Base-by-base conservation (phyloP, 2,113 vertebrate species). In the Rattus rattus region DNA sequence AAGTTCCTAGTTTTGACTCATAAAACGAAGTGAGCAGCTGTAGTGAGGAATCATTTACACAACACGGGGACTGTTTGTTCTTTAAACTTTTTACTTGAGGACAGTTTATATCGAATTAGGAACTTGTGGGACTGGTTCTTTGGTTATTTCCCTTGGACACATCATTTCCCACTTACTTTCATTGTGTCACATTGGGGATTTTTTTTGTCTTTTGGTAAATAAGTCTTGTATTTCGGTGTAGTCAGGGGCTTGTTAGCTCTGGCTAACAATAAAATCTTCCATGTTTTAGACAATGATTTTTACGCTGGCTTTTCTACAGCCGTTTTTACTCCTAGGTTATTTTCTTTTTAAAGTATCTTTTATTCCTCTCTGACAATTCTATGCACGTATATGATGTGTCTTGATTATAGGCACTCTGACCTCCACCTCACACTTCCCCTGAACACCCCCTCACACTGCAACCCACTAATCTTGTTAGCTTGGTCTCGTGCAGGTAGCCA, bases 41-140 rank as follows among this genome's bases (percentile, higher is more conserved):
- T 86, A 17, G 86, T 70, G 86, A 76, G 43, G 56, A 76, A 59
- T n/a, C 67, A 47, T 77, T 86, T 81, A 16, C 39, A 26, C 70
- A 79, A 36, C n/a, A 61, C 4, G 9, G n/a, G 56, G 10, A 84
- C 47, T 65, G 9, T 91, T 96, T 52, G 85, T 87, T 92, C 80
- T 90, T 94, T 83, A 28, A 92, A 97, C n/a, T 39, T 88, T 90
- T 92, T 91, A 47, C 85, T 56, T 94, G 49, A 88, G 22, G 80
- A 90, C 43, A 56, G 54, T 76, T 75, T 52, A 24, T 49, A 73
- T 69, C 67, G 79, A 90, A 77, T 83, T 30, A n/a, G n/a, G 70
- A 83, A 11, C 5, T 47, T 77, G 88, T 20, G 26, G 69, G 59
- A 69, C 12, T 65, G 54, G 61, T 36, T 72, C 72, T 81, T 61